Conservation (phyloP, 2,888 invertebrate species). For the Aphodius sticticus region DNA sequence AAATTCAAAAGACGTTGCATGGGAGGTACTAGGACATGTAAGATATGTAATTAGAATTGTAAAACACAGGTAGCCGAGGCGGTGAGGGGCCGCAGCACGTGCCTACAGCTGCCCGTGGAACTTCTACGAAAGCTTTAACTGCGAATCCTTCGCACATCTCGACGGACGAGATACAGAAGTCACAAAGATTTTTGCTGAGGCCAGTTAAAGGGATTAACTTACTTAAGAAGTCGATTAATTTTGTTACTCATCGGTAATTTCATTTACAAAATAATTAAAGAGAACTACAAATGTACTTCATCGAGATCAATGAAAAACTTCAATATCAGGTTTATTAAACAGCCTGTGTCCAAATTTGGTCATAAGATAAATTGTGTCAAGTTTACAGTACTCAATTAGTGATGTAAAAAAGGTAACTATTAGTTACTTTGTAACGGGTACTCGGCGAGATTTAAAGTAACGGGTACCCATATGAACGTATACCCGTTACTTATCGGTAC, state of each 20-base stretch:
- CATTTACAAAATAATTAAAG: neutral
- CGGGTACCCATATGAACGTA: too few species aligned
- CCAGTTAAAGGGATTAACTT: neutral
- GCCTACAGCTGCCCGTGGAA: constrained; percentile 11
- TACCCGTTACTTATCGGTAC: too few species aligned
- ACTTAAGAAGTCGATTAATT: too few species aligned
- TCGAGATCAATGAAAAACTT: too few species aligned
- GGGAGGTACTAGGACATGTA: constrained; percentile 59
- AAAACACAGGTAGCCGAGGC: constrained; percentile 49
- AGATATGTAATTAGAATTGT: constrained; percentile 61
- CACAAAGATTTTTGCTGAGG: neutral
- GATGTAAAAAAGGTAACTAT: too few species aligned
- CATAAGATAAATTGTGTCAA: too few species aligned
- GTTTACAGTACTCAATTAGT: too few species aligned
- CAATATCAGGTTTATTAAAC: too few species aligned
- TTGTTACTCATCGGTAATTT: neutral
- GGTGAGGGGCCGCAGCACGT: constrained; percentile 29
- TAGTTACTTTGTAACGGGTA: too few species aligned
- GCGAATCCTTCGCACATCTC: neutral
- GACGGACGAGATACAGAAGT: neutral
- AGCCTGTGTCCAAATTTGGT: too few species aligned
- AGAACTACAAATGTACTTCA: neutral
- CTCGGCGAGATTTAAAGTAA: too few species aligned
- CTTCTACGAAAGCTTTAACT: constrained; percentile 12
- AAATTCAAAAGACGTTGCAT: constrained; percentile 60